Base-by-base conservation (phyloP, 2,113 vertebrate genomes). In the Thunnus thynnus region DNA sequence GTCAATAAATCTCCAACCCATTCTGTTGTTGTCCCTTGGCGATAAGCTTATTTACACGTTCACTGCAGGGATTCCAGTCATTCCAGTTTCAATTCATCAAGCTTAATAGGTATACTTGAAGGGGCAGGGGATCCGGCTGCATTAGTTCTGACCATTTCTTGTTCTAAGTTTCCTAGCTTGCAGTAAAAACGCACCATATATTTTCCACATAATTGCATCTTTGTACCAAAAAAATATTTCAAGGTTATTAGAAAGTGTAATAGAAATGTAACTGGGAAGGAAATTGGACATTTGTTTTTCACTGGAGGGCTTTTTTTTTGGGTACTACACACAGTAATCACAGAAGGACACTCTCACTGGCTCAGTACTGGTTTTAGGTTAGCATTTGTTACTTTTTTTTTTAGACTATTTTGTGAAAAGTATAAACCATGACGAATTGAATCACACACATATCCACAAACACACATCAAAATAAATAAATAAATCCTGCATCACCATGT, bases 1-100 rank as follows among this genome's bases (percentile, higher is more conserved):
- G 54, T 89, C 83, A 69, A 76, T 89, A 89, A 84, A 86, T 86
- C 75, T 86, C 65, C 52, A 64, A 41, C 46, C 64, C 65, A 69
- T 76, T 76, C n/a, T 54, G 63, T n/a, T 77, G 71, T 62, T 69
- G 82, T 84, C 47, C 81, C 83, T 60, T 0, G 0, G 72, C 66
- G 63, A 82, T 68, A 74, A 46, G 22, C 69, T 72, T 84, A 87
- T 87, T 88, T 85, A 83, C 80, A 66, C 5, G 41, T 77, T 80
- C 83, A 76, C 74, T 84, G 80, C 75, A 44, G 76, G 57, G 65
- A 80, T 89, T 79, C 80, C 61, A 84, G 80, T 85, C 83, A 76
- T 88, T 89, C 80, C 78, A 65, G 36, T 78, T 90, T 77, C 81
- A 84, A 87, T 88, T 72, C 75, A 92, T 92, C 87, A 85, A 77